Percentiles rank a stretch among this genome's conserved stretches.
phyloP scores from a whole-genome alignment of 2,888 invertebrate genomes.

The Apotomis betuletana region DNA sequence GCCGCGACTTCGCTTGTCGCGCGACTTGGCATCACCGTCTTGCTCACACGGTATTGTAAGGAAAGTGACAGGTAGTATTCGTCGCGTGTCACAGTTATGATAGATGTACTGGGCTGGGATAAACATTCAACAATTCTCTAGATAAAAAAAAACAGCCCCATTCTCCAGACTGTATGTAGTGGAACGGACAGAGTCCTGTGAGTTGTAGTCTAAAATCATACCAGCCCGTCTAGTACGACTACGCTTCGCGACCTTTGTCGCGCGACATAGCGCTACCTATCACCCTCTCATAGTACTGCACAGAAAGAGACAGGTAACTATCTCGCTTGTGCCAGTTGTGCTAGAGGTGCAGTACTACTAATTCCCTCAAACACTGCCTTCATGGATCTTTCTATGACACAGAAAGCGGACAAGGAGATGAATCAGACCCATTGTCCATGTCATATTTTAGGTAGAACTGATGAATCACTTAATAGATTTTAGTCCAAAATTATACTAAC shows the following conservation, averaged over 20 bases:
- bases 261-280: no score
- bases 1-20: no score
- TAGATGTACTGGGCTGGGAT: no score
- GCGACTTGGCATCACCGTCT: no score
- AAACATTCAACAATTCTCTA: no score
- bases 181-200: slow-evolving; percentile 65
- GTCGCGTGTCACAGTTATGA: no score
- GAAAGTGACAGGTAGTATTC: no score
- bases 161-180: slow-evolving; percentile 63
- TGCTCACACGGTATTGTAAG: no score
- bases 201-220: not conserved
- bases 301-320: no score
- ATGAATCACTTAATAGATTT: slow-evolving; percentile 56
- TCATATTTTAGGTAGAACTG: slow-evolving; percentile 65
- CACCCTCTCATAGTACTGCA: no score
- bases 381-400: slow-evolving; percentile 91
- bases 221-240: not conserved
- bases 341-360: slow-evolving; percentile 73
- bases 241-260: slow-evolving; percentile 46
- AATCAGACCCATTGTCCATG: slow-evolving; percentile 56
- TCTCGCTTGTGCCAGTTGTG: no score
- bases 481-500: slow-evolving; percentile 54
- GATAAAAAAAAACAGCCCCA: slow-evolving; percentile 58
- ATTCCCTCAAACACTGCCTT: slow-evolving; percentile 91
- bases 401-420: slow-evolving; percentile 86